Evolutionary conservation across 1,140 invertebrate species (phyloP), one percentile per base, ranked within the genome.

Genomic region (Drosophila rhopaloa): DNA sequence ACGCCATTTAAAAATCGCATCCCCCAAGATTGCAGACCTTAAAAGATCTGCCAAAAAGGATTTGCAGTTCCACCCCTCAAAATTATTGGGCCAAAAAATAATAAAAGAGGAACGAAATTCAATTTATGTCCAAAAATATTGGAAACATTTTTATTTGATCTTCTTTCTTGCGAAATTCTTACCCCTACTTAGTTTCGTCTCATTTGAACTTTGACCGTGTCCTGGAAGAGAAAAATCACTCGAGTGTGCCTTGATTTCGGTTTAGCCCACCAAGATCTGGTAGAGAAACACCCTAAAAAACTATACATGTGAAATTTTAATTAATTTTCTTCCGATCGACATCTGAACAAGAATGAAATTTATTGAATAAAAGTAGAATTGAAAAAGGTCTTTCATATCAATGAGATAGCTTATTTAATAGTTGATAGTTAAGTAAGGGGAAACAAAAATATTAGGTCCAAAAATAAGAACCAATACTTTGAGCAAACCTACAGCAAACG

Each of bases 1-100:
- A 89, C 79, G 80, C 62, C 80, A 77, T 88, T 88, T 88, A 86
- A 70, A 19, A 47, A 76, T 63, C 37, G n/a, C 56, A 73, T 74
- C 57, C 68, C 68, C 51, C 41, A 55, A 58, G 47, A 55, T 55
- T 19, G 37, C 35, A 24, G 35, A 7, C 9, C 68, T 44, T 29
- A 13, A 46, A 14, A 48, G 27, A 35, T 53, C 24, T 27, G 55
- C 32, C 55, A 41, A 77, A 76, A 61, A 61, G 32, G 44, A 55
- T 61, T 77, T 43, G 56, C 50, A 51, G 62, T 68, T 50, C 38
- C 58, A 62, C 57, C 67, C 81, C 73, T 68, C 59, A 11, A 68
- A 78, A 61, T 38, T 44, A 37, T 55, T 56, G 40, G 73, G n/a
- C 13, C 50, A 50, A 73, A 67, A 73, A 43, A 40, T 11, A 14